Evolutionary conservation across 2,888 invertebrate species (phyloP).

Genomic region (Melipona beecheii): DNA sequence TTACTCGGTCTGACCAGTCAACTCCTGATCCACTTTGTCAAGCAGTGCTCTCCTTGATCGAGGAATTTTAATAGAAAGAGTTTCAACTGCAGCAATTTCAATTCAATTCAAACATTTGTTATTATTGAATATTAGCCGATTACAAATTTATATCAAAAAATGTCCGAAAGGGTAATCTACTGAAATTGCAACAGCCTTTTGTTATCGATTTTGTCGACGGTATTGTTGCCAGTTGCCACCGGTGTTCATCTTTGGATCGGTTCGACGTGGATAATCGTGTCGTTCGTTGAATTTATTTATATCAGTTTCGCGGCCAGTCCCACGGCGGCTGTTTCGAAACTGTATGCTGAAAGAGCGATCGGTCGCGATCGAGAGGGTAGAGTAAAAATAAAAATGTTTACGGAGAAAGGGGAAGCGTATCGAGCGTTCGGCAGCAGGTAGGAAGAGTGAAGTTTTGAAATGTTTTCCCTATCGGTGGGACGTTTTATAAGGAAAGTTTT

Average conservation of each 20-base stretch:
- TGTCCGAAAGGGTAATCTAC: background rate
- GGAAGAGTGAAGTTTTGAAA: constrained; percentile 67
- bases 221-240: background rate
- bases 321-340: constrained; percentile 21
- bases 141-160: background rate
- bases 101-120: background rate
- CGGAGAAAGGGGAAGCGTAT: constrained; percentile 15
- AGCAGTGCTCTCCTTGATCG: background rate
- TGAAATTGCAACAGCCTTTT: background rate
- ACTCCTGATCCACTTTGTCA: background rate
- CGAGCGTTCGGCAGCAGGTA: constrained; percentile 33
- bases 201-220: background rate
- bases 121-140: background rate
- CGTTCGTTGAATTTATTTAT: constrained; percentile 30
- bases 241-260: too few species aligned
- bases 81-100: background rate
- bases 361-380: constrained; percentile 28
- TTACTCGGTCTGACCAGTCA: background rate
- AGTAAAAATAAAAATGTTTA: constrained; percentile 50
- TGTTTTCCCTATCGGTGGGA: constrained; percentile 74
- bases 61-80: background rate
- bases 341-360: background rate
- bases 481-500: constrained; percentile 77
- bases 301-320: constrained; percentile 30
- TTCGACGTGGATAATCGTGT: background rate